Conservation (phyloP, 2,113 vertebrate species). For the Callionymus lyra region DNA sequence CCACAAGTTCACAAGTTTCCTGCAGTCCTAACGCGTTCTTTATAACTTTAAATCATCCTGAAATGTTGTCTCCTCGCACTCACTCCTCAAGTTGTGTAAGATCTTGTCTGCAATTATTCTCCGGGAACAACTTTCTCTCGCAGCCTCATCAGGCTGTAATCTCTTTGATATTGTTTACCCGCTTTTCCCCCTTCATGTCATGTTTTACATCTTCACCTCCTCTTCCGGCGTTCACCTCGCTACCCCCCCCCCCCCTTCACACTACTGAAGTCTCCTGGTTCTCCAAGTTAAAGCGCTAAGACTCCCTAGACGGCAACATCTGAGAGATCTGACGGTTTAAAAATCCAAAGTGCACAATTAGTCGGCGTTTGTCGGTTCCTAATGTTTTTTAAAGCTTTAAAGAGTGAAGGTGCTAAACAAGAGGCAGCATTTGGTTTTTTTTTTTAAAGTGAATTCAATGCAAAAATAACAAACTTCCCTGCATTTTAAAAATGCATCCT, state of each 20-base stretch:
- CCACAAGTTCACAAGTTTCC: not conserved
- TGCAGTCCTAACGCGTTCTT: too few relatives aligned
- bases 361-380: slow-evolving; percentile 59
- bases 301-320: slow-evolving; percentile 60
- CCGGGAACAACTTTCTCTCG: not conserved
- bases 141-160: slow-evolving; percentile 1
- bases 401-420: too few relatives aligned
- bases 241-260: slow-evolving; percentile 17
- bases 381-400: slow-evolving; percentile 45
- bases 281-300: slow-evolving; percentile 37
- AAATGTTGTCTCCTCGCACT: too few relatives aligned
- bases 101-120: slow-evolving; percentile 1
- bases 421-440: too few relatives aligned
- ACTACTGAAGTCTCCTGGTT: too few relatives aligned
- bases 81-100: not conserved
- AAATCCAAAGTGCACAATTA: slow-evolving; percentile 64
- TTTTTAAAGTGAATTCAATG: too few relatives aligned
- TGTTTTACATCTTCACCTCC: slow-evolving; percentile 28
- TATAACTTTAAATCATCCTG: too few relatives aligned
- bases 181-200: slow-evolving; percentile 1
- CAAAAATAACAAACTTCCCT: too few relatives aligned
- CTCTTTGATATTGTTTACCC: slow-evolving; percentile 1
- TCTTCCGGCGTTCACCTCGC: slow-evolving; percentile 13
- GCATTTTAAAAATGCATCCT: too few relatives aligned
- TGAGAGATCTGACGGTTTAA: slow-evolving; percentile 47